A percentile compares a stretch with the other conserved stretches of the same genome.
Evolutionary conservation across 2,888 invertebrate species (phyloP).

Genomic region (Trachelus iudaicus): DNA sequence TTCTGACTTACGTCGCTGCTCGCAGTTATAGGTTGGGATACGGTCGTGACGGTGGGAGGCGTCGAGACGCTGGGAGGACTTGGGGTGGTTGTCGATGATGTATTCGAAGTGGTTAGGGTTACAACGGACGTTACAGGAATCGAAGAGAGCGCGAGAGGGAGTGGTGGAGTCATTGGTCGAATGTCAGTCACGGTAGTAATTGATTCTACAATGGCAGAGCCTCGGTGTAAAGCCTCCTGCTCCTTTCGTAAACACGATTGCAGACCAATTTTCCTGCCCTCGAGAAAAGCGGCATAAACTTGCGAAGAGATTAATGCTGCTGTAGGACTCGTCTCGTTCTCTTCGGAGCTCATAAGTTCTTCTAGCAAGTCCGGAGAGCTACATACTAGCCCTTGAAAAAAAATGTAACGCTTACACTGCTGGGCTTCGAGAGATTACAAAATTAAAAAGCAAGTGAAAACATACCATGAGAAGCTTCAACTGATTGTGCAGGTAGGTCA

Average conservation of each 20-base stretch:
- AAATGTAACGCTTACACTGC: neutral
- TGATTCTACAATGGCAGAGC: conserved; percentile 44
- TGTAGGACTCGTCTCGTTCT: neutral
- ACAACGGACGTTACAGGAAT: conserved; percentile 35
- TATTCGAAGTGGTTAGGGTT: conserved; percentile 37
- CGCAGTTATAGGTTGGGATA: conserved; percentile 66
- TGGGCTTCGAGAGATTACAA: conserved; percentile 18
- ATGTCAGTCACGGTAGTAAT: conserved; percentile 40
- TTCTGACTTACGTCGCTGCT: conserved; percentile 73
- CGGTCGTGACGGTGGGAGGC: conserved; percentile 48
- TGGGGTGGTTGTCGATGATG: conserved; percentile 39
- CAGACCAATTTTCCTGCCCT: conserved; percentile 31
- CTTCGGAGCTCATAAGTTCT: neutral
- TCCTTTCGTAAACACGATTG: conserved; percentile 26
- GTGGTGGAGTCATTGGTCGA: conserved; percentile 42
- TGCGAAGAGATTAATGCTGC: neutral
- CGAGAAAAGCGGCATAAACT: neutral
- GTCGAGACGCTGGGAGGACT: conserved; percentile 44
- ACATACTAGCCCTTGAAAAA: neutral
- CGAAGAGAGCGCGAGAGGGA: conserved; percentile 36
- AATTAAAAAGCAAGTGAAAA: conserved; percentile 16
- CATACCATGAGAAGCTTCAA: conserved; percentile 47
- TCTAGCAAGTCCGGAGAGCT: neutral
- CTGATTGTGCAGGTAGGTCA: conserved; percentile 62
- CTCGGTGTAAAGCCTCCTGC: conserved; percentile 36